Evolutionary conservation across 2,888 invertebrate genomes (phyloP), one percentile per base, ranked within the genome.

Genomic region (Dryobota labecula): DNA sequence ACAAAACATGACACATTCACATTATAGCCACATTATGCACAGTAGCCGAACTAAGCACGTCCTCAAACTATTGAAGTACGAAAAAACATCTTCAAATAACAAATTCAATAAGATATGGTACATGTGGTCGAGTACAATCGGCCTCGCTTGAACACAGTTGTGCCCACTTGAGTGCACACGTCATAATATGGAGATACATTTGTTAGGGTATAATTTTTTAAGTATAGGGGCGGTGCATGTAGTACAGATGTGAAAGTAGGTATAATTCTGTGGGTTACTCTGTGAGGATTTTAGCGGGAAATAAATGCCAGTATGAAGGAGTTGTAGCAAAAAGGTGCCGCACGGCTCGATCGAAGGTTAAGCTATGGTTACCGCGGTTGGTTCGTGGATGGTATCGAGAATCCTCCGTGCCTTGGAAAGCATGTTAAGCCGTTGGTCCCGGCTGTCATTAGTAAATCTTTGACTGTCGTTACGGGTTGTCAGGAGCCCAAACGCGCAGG

Each of bases 101-200:
- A 91, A 92, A 93, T 94, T 94, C 92, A 83, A 85, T 85, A 86
- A 93, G 94, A 92, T 93, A 91, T 92, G 92, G 89, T 91, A 85
- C 95, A 96, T 95, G 95, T 95, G 95, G 94, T 94, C 91, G 87
- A 96, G 95, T 87, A 89, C 88, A 86, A 87, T 89, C 75, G 66
- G 38, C 58, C 41, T 41, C 47, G 36, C 43, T 30, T 15, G 53
- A 53, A 73, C 30, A 79, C 79, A 76, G 73, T 76, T 79, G 76
- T 65, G 91, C 79, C 84, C 85, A 90, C 90, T 84, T 86, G 83
- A 90, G 85, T 89, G 91, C 92, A 91, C 90, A 90, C 93, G 92
- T 92, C 93, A 93, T 92, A 92, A 91, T 92, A 88, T 76, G 86
- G 80, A 86, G 89, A 91, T 89, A 87, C 87, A 87, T 89, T 90